phyloP scores from a whole-genome alignment of 2,888 invertebrate genomes.

The Cremastobaeus sp. region DNA sequence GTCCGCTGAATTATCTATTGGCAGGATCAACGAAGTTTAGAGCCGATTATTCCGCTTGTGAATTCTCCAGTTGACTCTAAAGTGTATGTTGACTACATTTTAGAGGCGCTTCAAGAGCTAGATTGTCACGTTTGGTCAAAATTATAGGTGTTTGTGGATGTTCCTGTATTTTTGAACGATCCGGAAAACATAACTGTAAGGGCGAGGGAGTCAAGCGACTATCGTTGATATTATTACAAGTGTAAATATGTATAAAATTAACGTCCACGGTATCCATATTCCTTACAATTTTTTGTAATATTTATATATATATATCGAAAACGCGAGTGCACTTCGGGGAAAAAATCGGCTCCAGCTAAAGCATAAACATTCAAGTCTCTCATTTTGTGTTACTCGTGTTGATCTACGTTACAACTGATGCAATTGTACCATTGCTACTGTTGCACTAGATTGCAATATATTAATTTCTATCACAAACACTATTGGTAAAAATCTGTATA shows the following conservation, averaged over 20 bases:
- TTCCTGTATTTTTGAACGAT: too few relatives aligned
- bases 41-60: constrained; percentile 41
- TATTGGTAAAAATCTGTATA: constrained; percentile 57
- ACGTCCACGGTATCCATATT: too few relatives aligned
- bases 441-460: constrained; percentile 45
- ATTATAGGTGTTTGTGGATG: too few relatives aligned
- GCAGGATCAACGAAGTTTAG: constrained; percentile 37
- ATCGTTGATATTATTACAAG: too few relatives aligned
- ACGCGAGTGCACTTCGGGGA: constrained; percentile 12
- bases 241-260: too few relatives aligned
- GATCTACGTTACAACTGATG: constrained; percentile 41
- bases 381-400: constrained; percentile 8
- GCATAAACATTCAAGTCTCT: constrained; percentile 32
- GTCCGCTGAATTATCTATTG: constrained; percentile 18
- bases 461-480: constrained; percentile 50
- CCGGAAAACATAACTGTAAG: too few relatives aligned
- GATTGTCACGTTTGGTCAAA: too few relatives aligned
- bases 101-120: too few relatives aligned
- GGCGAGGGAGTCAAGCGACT: too few relatives aligned
- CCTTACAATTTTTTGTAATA: constrained; percentile 20
- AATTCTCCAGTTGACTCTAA: constrained; percentile 4
- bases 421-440: constrained; percentile 47
- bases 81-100: too few relatives aligned
- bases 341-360: constrained; percentile 50
- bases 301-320: constrained; percentile 11